Conservation (phyloP, 2,113 vertebrate genomes). For the Eclectus roratus region DNA sequence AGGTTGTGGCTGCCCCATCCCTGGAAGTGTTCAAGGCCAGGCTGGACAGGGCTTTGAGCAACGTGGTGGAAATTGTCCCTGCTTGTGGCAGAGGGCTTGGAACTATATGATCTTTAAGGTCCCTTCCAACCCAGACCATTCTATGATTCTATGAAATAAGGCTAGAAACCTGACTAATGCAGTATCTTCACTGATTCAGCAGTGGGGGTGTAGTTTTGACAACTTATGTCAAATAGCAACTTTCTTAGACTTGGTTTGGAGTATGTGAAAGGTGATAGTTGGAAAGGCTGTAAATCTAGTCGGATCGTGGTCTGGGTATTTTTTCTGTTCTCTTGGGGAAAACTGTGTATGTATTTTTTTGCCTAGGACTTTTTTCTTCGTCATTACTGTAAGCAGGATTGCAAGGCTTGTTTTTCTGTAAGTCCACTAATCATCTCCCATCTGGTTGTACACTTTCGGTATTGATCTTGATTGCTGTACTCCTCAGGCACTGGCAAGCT, state of each 20-base stretch:
- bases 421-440: constrained; percentile 9
- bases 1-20: not conserved
- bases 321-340: not conserved
- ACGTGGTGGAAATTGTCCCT: not conserved
- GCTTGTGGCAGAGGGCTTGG: not conserved
- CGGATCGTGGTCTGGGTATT: not conserved
- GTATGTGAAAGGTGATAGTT: not conserved
- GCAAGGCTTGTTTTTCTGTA: not conserved
- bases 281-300: not conserved
- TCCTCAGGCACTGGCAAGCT: constrained; percentile 43
- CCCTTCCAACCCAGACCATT: not conserved
- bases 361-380: not conserved
- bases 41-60: not conserved
- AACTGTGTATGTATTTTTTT: not conserved
- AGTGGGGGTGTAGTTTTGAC: not conserved
- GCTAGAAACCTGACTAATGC: not conserved
- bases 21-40: not conserved
- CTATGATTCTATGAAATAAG: not conserved
- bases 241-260: not conserved
- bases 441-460: constrained; percentile 12
- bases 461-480: constrained; percentile 14
- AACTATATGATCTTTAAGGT: not conserved
- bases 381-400: not conserved
- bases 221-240: not conserved
- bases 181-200: not conserved